Percentiles rank a stretch among this genome's conserved stretches.
phyloP scores from a whole-genome alignment of 2,797 vertebrate species.

The Oreonectes daqikongensis region DNA sequence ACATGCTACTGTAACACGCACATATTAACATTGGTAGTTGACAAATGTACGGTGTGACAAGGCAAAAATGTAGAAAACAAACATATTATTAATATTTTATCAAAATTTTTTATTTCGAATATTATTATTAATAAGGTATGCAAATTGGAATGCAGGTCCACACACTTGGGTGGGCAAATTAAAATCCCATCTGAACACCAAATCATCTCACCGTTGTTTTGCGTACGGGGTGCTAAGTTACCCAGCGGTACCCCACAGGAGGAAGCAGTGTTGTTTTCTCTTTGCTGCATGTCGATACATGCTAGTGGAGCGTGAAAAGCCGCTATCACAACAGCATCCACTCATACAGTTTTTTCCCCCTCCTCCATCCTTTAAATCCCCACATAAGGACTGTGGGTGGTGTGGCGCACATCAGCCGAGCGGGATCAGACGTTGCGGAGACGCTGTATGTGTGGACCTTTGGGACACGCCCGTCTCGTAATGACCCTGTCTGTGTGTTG shows the following conservation, averaged over 20 bases:
- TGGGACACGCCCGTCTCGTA: slow-evolving; percentile 13
- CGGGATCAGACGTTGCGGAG: slow-evolving; percentile 24
- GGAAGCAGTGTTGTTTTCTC: slow-evolving; percentile 30
- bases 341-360: slow-evolving; percentile 27
- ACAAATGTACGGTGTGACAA: no score
- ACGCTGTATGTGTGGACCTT: slow-evolving; percentile 21
- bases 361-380: slow-evolving; percentile 28
- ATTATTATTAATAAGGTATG: no score
- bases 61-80: no score
- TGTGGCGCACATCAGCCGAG: slow-evolving; percentile 14
- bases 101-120: no score
- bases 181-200: neutral
- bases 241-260: slow-evolving; percentile 33
- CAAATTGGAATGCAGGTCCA: neutral
- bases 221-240: slow-evolving; percentile 31
- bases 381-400: slow-evolving; percentile 1
- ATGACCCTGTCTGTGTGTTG: slow-evolving; percentile 4
- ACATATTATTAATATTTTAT: no score
- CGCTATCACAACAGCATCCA: slow-evolving; percentile 33
- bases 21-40: no score
- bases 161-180: slow-evolving; percentile 15
- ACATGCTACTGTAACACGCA: neutral
- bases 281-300: slow-evolving; percentile 36
- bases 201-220: slow-evolving; percentile 14
- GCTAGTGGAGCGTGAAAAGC: slow-evolving; percentile 44